Evolutionary conservation across 2,113 vertebrate genomes (phyloP).

Genomic region (Oenanthe oenanthe): DNA sequence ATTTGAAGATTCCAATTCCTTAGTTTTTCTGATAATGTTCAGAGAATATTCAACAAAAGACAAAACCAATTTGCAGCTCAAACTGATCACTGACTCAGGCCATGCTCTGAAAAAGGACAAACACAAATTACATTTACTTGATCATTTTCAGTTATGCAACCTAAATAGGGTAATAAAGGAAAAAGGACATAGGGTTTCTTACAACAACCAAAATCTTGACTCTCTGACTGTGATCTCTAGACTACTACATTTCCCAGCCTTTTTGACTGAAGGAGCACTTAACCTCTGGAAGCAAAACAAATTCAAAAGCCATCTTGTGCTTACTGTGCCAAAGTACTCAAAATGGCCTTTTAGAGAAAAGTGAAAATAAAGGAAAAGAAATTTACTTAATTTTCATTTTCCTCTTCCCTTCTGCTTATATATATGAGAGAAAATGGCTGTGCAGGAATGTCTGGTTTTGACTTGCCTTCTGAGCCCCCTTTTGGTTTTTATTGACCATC

Average conservation of each 20-base stretch:
- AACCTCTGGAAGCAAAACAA: background rate
- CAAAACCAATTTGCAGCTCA: background rate
- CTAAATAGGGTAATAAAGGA: background rate
- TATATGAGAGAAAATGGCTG: background rate
- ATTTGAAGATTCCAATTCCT: background rate
- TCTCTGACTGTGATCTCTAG: background rate
- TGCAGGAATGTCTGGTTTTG: background rate
- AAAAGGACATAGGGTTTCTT: background rate
- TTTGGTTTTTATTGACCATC: conserved; percentile 26
- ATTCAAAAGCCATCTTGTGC: background rate
- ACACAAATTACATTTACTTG: background rate
- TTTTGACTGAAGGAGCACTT: background rate
- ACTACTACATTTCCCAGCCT: background rate
- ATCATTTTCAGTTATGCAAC: background rate
- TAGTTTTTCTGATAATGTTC: background rate
- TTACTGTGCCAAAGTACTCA: background rate
- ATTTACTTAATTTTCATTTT: background rate
- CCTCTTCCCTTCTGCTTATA: background rate
- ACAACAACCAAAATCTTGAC: background rate
- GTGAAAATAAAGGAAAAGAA: background rate
- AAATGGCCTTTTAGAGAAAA: background rate
- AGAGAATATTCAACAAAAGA: background rate
- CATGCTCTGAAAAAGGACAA: background rate
- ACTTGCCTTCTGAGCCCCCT: background rate
- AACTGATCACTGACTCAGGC: background rate